Evolutionary conservation across 53 echinoderm and acorn worm species (phyloP), one percentile per base, ranked within the genome.

Genomic region (Hippasteria phrygiana): DNA sequence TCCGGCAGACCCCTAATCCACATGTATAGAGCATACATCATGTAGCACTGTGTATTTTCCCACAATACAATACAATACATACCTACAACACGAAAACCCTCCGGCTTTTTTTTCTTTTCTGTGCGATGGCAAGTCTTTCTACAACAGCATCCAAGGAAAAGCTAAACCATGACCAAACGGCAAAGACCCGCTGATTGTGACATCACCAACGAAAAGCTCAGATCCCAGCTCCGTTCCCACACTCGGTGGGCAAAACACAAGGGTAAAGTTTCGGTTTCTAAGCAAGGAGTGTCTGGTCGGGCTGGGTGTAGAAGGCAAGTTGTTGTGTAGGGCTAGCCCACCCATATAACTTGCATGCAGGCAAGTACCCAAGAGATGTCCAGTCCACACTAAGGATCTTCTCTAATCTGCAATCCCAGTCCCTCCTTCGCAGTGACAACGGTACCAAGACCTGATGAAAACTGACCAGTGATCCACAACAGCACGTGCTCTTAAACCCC

Each of bases 381-480:
- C n/a, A n/a, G n/a, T n/a, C n/a, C n/a, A n/a, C n/a, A n/a, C n/a
- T n/a, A n/a, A n/a, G n/a, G n/a, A n/a, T n/a, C n/a, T n/a, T n/a
- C n/a, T n/a, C n/a, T n/a, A n/a, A n/a, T n/a, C n/a, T n/a, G 13
- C 64, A 22, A 40, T 14, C 75, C 5, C 26, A 32, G 75, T 76
- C 78, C 39, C 62, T 65, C 38, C 22, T n/a, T n/a, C n/a, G n/a
- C n/a, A 43, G 81, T 81, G 81, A 65, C 81, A 64, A 36, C 85
- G 34, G 70, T 50, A 24, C 50, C 43, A 42, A 34, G 71, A 85
- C 71, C 24, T 24, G 70, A 69, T 36, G 85, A 85, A 70, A 85
- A 85, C 70, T 85, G 85, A 85, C 85, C 85, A 85, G 22, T 85
- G 26, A 70, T 70, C 51, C 85, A 50, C 70, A 51, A 50, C 70